Base-by-base conservation (phyloP, 2,113 vertebrate genomes). In the Australoheros scitulus region DNA sequence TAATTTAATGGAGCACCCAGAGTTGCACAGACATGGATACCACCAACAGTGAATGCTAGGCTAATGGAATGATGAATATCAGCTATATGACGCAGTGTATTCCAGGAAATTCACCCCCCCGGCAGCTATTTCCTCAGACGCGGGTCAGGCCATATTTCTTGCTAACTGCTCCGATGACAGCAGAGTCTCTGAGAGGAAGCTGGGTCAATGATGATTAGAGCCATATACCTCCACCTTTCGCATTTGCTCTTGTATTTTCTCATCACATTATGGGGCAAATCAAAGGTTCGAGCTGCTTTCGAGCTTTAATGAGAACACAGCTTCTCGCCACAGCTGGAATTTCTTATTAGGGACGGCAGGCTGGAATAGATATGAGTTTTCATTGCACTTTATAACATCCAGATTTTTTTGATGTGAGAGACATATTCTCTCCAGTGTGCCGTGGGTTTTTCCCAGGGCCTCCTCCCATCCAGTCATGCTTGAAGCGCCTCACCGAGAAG, bases 51-150 rank as follows among this genome's bases (percentile, higher is more conserved):
- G 88, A 24, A 80, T 18, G 86, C 81, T 75, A 80, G 20, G 83
- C 77, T 89, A 90, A 93, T 91, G 84, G 84, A 68, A 89, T 91
- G 91, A 91, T 86, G 79, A 86, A 92, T 89, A 88, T 81, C 64
- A 65, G 85, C 72, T 0, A 10, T 52, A 65, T 70, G 85, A 80
- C 80, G 61, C 86, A 60, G 86, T 29, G 82, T 79, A 41, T 92
- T 92, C 90, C 92, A 89, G 90, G 90, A 93, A 92, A 87, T 14
- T 75, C 81, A 17, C 81, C 89, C 91, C 80, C 86, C 34, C 75
- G 26, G 81, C 87, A 76, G 82, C 72, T 68, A 63, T 79, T 84
- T 90, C 87, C 87, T 77, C 79, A 22, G 81, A 59, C 75, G 14
- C 38, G 59, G 72, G 82, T 64, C 70, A 3, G 6, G 85, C 79